These are phyloP conservation scores for Aspidiotus destructor DNA, from an alignment of 2,888 invertebrate species.

Conservation along the genomic window DNA sequence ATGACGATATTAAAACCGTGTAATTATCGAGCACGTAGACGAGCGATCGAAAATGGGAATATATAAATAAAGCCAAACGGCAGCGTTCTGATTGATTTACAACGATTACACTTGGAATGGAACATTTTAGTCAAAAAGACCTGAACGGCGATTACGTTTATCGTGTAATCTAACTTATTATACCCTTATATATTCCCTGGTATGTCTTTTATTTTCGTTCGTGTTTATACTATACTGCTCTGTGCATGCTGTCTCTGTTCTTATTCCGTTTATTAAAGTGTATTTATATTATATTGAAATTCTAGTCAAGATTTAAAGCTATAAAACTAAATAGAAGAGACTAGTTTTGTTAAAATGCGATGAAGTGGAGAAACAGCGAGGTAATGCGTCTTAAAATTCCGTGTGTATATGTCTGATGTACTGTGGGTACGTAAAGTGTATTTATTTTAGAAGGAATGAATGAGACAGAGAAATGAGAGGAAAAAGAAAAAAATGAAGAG, in stretches of 20 bases:
- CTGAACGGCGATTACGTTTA: constrained; percentile 18
- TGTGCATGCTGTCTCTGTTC: constrained; percentile 8
- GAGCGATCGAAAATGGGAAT: constrained; percentile 5
- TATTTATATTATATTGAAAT: constrained; percentile 26
- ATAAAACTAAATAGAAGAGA: constrained; percentile 24
- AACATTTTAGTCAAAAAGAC: constrained; percentile 8
- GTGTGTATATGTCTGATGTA: background rate
- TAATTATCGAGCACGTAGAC: constrained; percentile 4
- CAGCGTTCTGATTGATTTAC: constrained; percentile 27
- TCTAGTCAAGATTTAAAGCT: constrained; percentile 28
- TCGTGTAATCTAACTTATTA: constrained; percentile 30
- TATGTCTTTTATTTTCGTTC: constrained; percentile 4
- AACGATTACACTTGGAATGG: constrained; percentile 25
- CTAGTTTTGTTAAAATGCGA: constrained; percentile 17
- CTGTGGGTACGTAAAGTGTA: no score
- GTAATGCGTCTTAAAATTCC: constrained; percentile 24
- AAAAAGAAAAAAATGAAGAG: constrained; percentile 1
- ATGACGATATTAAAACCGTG: constrained; percentile 1
- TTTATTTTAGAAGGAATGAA: no score
- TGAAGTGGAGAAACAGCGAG: constrained; percentile 11
- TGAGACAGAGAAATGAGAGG: background rate
- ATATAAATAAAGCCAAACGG: constrained; percentile 2
- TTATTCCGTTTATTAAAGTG: constrained; percentile 23
- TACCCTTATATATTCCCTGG: constrained; percentile 16
- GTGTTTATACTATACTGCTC: background rate